Evolutionary conservation across 2,113 vertebrate genomes (phyloP).

Genomic region (Neotragus pygmaeus): DNA sequence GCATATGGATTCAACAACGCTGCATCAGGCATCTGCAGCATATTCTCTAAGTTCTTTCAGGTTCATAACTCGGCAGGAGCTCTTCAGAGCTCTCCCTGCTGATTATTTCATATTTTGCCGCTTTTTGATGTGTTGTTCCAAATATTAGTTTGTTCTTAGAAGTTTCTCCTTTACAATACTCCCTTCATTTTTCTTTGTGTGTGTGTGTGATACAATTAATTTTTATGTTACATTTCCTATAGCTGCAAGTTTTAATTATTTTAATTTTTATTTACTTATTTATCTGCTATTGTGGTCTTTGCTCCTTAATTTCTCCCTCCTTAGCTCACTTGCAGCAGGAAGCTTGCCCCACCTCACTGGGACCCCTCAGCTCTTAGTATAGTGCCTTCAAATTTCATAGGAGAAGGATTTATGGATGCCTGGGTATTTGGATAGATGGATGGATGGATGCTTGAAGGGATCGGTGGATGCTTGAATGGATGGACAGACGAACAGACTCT

Average conservation of each 20-base stretch:
- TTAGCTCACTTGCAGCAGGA: not conserved
- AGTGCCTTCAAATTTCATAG: not conserved
- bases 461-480: not conserved
- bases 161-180: not conserved
- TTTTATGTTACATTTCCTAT: not conserved
- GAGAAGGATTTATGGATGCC: not conserved
- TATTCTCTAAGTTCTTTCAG: not conserved
- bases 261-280: not conserved
- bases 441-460: not conserved
- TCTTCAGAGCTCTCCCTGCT: not conserved
- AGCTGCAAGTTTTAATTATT: not conserved
- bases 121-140: not conserved
- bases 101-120: not conserved
- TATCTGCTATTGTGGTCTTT: not conserved
- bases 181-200: not conserved
- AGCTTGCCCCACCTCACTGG: not conserved
- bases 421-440: not conserved
- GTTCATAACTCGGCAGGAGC: not conserved
- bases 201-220: not conserved
- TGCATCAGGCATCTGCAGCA: fast-evolving
- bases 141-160: not conserved
- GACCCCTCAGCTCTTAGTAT: not conserved
- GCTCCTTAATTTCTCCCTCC: not conserved
- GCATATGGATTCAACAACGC: fast-evolving
- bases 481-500: not conserved